These are phyloP conservation scores for Drosophila murphyi DNA, from an alignment of 1,140 invertebrate genomes.

Conservation along the genomic window DNA sequence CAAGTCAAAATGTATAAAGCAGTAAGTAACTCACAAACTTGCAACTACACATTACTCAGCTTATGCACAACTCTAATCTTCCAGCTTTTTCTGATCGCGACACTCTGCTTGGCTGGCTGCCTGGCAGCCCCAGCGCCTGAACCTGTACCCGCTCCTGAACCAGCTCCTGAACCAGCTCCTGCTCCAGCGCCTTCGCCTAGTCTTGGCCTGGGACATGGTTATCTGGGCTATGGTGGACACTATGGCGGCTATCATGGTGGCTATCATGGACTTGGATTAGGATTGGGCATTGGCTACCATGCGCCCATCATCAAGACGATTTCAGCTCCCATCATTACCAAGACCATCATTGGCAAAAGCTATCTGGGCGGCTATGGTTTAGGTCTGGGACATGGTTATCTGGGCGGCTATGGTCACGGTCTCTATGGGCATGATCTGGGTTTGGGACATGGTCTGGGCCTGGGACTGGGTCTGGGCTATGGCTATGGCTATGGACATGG, in stretches of 20 bases:
- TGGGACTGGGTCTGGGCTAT: conserved; percentile 68
- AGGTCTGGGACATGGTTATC: conserved; percentile 61
- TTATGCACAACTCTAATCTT: not conserved
- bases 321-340: conserved; percentile 64
- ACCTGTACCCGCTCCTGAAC: conserved; percentile 48
- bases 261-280: conserved; percentile 44
- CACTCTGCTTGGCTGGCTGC: conserved; percentile 47
- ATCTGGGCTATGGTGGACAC: conserved; percentile 55
- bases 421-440: conserved; percentile 66
- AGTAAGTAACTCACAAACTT: conserved; percentile 45
- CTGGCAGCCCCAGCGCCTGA: conserved; percentile 51
- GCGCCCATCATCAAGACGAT: conserved; percentile 57
- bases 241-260: conserved; percentile 51
- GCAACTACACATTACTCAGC: too few relatives aligned
- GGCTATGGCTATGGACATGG: conserved; percentile 59
- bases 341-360: conserved; percentile 80
- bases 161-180: conserved; percentile 45
- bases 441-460: conserved; percentile 54
- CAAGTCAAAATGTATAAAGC: conserved; percentile 50
- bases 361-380: conserved; percentile 61
- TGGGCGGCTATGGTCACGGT: conserved; percentile 68
- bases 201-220: conserved; percentile 66
- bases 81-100: conserved; percentile 51
- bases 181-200: conserved; percentile 54
- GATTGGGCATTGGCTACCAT: conserved; percentile 61